A percentile compares a stretch with the other conserved stretches of the same genome.
Conservation (phyloP, 2,888 invertebrate species). For the Lithosia quadra region DNA sequence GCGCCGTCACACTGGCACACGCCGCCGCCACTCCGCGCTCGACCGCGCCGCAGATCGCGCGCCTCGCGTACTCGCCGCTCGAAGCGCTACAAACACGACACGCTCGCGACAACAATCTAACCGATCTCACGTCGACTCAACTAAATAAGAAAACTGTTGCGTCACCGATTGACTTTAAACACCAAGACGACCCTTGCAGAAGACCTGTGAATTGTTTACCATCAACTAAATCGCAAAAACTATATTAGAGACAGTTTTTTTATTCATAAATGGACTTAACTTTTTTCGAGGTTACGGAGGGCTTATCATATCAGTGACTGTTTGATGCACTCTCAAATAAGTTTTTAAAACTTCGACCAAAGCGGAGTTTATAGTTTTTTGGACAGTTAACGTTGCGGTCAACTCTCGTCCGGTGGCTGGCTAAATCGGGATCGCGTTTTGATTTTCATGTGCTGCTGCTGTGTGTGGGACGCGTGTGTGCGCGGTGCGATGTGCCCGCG, state of each 20-base stretch:
- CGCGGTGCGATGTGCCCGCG: conserved; percentile 86
- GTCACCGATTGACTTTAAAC: conserved; percentile 55
- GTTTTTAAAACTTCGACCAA: conserved; percentile 49
- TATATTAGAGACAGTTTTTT: conserved; percentile 46
- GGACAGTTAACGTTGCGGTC: conserved; percentile 67
- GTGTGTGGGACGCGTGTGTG: conserved; percentile 81
- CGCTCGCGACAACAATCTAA: conserved; percentile 76
- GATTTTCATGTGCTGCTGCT: conserved; percentile 84
- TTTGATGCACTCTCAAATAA: conserved; percentile 56
- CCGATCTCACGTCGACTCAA: conserved; percentile 56
- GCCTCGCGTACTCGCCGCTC: conserved; percentile 71
- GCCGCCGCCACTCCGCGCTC: conserved; percentile 84
- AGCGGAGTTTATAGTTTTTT: conserved; percentile 52
- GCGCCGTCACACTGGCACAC: conserved; percentile 74
- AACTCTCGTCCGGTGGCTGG: conserved; percentile 76
- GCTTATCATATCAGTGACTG: conserved; percentile 75
- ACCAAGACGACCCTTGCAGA: conserved; percentile 49
- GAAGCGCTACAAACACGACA: conserved; percentile 68
- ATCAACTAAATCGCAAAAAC: conserved; percentile 44
- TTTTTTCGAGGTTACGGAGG: conserved; percentile 58
- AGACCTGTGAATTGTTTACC: conserved; percentile 53
- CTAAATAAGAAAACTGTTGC: conserved; percentile 72
- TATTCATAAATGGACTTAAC: conserved; percentile 50
- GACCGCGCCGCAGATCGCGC: conserved; percentile 83
- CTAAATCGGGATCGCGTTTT: conserved; percentile 86